Base-by-base conservation (phyloP, 2,888 invertebrate genomes). In the Scaptomyza flava region DNA sequence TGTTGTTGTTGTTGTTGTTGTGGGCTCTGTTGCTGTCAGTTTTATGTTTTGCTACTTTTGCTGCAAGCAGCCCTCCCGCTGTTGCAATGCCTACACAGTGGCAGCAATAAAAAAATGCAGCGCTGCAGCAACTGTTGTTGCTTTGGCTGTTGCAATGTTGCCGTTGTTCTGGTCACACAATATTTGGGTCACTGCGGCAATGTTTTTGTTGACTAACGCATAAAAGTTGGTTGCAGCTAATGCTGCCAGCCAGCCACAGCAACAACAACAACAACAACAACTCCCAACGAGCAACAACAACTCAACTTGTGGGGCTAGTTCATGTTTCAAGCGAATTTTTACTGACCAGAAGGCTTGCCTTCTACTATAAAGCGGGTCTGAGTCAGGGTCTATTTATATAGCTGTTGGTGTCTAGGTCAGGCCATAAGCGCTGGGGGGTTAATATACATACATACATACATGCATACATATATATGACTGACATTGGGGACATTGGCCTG, bases 141-240 rank as follows among this genome's bases (percentile, higher is more conserved):
- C 14, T 56, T 46, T 8, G 64, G 59, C 30, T 67, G 61, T 12
- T 64, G 73, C 34, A 65, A 43, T 58, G 56, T 58, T 69, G 74
- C 62, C 54, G 70, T 72, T 83, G 68, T 76, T 82, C 64, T 75
- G 79, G 66, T 61, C 64, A 61, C 65, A 68, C 64, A 66, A 64
- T 76, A 87, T 87, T 79, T 85, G 73, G 84, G 84, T 84, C 87
- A 87, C 84, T 84, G 84, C 84, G 84, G 84, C 81, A 87, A 80
- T 87, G 80, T 87, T 87, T 74, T 73, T 73, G 83, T 77, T 69
- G 82, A 79, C 72, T 76, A 70, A 72, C 74, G 71, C 71, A 64
- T 69, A 66, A 67, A 77, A 67, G 59, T 72, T 62, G 65, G 62
- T 62, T 62, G 66, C 62, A 62, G 72, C 77, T 52, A 66, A 61